Evolutionary conservation across 2,888 invertebrate genomes (phyloP).

Genomic region (Drosophila stalkeri): DNA sequence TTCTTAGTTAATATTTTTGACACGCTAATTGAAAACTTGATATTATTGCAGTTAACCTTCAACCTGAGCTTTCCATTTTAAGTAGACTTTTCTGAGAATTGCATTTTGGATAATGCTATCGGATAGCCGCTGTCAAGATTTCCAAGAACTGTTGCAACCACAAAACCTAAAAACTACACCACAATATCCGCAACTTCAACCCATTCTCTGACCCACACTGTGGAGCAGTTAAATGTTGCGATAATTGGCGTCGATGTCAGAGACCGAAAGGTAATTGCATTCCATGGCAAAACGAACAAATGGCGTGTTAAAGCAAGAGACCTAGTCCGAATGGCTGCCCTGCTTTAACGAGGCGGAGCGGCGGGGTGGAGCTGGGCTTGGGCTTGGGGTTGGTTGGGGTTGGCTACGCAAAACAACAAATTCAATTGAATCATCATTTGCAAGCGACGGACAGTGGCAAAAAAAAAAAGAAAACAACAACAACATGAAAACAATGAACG

Average conservation of each 20-base stretch:
- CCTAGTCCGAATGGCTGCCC: slow-evolving; percentile 10
- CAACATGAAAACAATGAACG: slow-evolving; percentile 58
- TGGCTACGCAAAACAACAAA: slow-evolving; percentile 30
- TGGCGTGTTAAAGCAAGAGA: slow-evolving; percentile 56
- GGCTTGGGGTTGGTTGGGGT: neutral
- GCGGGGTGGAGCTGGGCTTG: neutral
- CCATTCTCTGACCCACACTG: neutral
- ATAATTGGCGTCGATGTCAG: slow-evolving; percentile 62
- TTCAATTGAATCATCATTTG: slow-evolving; percentile 72
- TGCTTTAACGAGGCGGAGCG: slow-evolving; percentile 19
- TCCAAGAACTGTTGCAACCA: slow-evolving; percentile 27
- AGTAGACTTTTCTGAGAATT: slow-evolving; percentile 27
- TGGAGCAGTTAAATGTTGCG: slow-evolving; percentile 49
- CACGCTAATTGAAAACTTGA: slow-evolving; percentile 3
- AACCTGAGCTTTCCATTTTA: slow-evolving; percentile 31
- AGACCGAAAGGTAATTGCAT: slow-evolving; percentile 61
- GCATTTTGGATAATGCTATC: slow-evolving; percentile 11
- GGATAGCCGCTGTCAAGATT: slow-evolving; percentile 24
- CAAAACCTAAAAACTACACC: neutral
- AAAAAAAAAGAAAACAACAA: slow-evolving; percentile 23
- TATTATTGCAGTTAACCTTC: slow-evolving; percentile 21
- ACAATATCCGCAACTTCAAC: neutral
- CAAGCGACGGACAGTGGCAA: slow-evolving; percentile 33
- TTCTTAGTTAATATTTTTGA: neutral
- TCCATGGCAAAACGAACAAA: slow-evolving; percentile 49